Conservation (phyloP, 2,888 invertebrate species). For the Pyralis farinalis region DNA sequence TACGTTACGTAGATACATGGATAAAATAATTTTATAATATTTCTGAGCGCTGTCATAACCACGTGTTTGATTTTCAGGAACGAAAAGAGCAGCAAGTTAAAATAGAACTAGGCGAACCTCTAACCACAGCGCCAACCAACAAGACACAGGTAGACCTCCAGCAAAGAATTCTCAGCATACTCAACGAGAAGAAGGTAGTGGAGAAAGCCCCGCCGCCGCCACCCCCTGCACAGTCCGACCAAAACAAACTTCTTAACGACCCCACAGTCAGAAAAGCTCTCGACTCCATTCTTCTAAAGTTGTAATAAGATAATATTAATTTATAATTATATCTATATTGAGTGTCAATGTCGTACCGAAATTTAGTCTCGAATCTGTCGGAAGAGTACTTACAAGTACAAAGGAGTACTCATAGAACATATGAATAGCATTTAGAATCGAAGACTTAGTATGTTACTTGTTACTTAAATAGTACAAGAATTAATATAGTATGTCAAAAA, state of each 20-base stretch:
- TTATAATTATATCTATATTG: neutral
- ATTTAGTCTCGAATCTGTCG: too few relatives aligned
- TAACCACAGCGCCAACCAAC: conserved; percentile 57
- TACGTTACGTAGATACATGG: too few relatives aligned
- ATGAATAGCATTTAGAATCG: too few relatives aligned
- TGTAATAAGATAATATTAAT: conserved; percentile 31
- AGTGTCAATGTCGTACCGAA: too few relatives aligned
- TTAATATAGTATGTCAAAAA: too few relatives aligned
- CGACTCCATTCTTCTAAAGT: conserved; percentile 83
- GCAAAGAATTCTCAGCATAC: conserved; percentile 88
- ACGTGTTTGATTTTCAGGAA: conserved; percentile 66
- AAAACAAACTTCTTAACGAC: conserved; percentile 85
- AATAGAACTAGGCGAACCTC: conserved; percentile 86
- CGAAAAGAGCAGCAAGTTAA: conserved; percentile 87
- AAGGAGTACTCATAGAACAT: too few relatives aligned
- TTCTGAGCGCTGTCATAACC: too few relatives aligned
- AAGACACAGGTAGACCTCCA: conserved; percentile 87
- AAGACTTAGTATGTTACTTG: too few relatives aligned
- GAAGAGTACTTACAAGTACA: too few relatives aligned
- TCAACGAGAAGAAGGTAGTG: conserved; percentile 84
- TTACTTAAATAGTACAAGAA: too few relatives aligned
- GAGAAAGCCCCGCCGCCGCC: conserved; percentile 31
- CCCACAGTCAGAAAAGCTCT: conserved; percentile 90
- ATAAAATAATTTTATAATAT: too few relatives aligned
- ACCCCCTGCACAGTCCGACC: conserved; percentile 32